Conservation (phyloP, 2,113 vertebrate genomes). For the Otus sunia region DNA sequence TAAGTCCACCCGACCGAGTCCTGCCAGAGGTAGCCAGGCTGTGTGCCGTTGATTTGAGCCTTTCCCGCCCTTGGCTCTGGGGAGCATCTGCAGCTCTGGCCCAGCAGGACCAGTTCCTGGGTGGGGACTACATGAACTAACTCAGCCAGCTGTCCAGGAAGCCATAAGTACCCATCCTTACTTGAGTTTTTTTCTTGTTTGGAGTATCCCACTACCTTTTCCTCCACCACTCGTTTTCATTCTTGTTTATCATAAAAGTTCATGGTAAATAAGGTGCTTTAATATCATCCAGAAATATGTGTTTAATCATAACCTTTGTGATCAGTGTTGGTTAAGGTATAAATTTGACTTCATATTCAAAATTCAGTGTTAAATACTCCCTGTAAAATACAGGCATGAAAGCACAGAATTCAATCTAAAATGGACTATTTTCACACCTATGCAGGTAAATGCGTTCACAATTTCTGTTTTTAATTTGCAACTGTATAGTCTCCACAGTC, state of each 20-base stretch:
- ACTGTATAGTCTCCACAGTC: background rate
- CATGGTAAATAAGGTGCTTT: background rate
- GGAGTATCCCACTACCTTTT: background rate
- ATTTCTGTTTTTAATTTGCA: background rate
- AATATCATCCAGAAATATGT: background rate
- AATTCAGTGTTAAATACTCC: background rate
- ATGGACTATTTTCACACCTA: background rate
- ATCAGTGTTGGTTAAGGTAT: background rate
- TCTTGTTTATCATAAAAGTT: background rate
- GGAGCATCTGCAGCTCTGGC: background rate
- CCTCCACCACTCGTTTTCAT: background rate
- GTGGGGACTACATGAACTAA: background rate
- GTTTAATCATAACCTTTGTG: background rate
- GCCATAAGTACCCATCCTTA: background rate
- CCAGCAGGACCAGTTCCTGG: background rate
- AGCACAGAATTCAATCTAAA: background rate
- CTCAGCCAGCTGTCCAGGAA: background rate
- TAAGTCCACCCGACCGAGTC: rapidly evolving
- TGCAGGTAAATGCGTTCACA: background rate
- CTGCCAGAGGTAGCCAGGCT: background rate
- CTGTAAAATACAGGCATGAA: background rate
- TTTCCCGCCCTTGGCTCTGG: background rate
- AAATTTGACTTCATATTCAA: background rate
- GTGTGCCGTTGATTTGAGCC: rapidly evolving
- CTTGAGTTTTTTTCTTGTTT: background rate